Base-by-base conservation (phyloP, 1,140 invertebrate genomes). In the Acromyrmex echinatior region DNA sequence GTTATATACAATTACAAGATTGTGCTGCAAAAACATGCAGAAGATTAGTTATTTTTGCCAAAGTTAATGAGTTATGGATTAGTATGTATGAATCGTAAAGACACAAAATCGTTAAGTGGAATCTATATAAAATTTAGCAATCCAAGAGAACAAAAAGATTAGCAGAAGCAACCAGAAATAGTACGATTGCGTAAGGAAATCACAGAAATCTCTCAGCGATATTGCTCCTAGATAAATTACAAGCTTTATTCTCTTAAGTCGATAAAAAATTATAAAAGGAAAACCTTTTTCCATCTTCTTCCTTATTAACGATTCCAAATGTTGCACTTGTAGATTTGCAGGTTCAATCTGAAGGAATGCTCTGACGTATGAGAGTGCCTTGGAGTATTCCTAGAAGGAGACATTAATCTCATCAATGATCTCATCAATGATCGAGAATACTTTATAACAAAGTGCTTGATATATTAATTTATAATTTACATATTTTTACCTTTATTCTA, bases 311-410 rank as follows among this genome's bases (percentile, higher is more conserved):
- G 96, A 96, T 96, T 99, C 96, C 80, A 99, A 96, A 74, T 96
- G 96, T 81, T 97, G 95, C 3, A 99, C 98, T 96, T 99, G 99
- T 90, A 97, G 96, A 93, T 99, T 99, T 28, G 96, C 97, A n/a
- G 98, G 98, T 95, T 99, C 99, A 65, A 99, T 97, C 93, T 97
- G 96, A 18, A 99, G 96, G 92, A 99, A 98, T 51, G 97, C 96
- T 92, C 97, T 97, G 1, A 98, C 96, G 95, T 98, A 99, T 49
- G 97, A 97, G 63, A 99, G 94, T 0, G 99, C 98, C 94, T 97
- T 97, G 62, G 96, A 96, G 94, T 98, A 99, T 93, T 99, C 97
- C 97, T 97, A 90, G 28, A 95, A 95, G 86, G 82, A 92, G 87
- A 28, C 0, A 63, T 28, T n/a, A 35, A 78, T 21, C 21, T 21